These are phyloP conservation scores for Nyctibius grandis DNA, from an alignment of 2,797 vertebrate genomes.

Conservation along the genomic window DNA sequence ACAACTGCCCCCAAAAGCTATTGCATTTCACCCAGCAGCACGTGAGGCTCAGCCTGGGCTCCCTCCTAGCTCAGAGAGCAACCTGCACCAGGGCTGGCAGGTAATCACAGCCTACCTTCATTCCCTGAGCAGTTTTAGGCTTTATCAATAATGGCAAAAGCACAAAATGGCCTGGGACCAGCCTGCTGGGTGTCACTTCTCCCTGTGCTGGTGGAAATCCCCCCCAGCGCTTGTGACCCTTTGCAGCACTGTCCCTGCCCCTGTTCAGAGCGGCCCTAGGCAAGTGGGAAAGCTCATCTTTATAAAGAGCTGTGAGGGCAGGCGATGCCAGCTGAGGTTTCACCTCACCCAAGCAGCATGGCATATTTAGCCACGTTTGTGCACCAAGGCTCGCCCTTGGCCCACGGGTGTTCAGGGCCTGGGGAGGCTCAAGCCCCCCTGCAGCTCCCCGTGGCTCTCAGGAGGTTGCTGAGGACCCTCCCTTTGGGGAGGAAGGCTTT, in stretches of 20 bases:
- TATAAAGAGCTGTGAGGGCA: not conserved
- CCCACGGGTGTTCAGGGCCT: not conserved
- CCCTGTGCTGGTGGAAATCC: accelerated
- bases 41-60: not conserved
- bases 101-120: too few relatives aligned
- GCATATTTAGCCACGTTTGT: not conserved
- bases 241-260: not conserved
- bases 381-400: not conserved
- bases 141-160: not conserved
- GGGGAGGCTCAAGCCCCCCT: not conserved
- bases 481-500: not conserved
- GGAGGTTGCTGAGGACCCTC: not conserved
- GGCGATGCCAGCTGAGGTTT: not conserved
- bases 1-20: not conserved
- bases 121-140: not conserved
- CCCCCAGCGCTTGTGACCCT: not conserved
- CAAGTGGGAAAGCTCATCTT: not conserved
- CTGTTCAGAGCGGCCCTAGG: not conserved
- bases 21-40: accelerated
- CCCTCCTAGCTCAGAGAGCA: not conserved
- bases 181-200: not conserved
- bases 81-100: too few relatives aligned
- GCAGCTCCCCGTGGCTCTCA: not conserved
- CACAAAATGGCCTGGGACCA: not conserved
- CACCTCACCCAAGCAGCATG: not conserved